These are phyloP conservation scores for Mesaphorura yosii DNA, from an alignment of 1,140 invertebrate species.

Conservation along the genomic window DNA sequence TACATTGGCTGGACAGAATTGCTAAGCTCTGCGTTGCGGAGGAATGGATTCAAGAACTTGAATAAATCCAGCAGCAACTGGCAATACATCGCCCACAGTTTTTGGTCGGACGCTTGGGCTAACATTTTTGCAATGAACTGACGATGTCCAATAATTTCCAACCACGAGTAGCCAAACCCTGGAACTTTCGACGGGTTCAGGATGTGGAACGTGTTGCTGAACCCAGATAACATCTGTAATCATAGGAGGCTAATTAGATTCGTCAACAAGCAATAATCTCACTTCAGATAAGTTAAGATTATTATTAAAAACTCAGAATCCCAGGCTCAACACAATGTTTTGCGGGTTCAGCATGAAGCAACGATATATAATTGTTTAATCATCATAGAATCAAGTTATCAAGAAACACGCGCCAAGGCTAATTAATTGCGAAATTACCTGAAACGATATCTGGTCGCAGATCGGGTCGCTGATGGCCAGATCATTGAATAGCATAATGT, in stretches of 20 bases:
- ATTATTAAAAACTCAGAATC: neutral
- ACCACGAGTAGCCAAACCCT: conserved; percentile 95
- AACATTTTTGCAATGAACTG: conserved; percentile 91
- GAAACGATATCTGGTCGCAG: conserved; percentile 81
- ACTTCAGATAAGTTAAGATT: neutral
- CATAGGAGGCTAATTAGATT: conserved; percentile 23
- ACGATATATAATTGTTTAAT: neutral
- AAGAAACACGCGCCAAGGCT: too few relatives aligned
- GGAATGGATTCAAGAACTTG: conserved; percentile 90
- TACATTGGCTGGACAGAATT: conserved; percentile 86
- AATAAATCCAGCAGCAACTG: conserved; percentile 91
- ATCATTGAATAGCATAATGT: conserved; percentile 94
- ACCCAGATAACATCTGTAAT: conserved; percentile 63
- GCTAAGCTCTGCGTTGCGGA: conserved; percentile 89
- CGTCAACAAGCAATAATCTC: neutral
- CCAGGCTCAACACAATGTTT: neutral
- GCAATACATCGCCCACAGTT: conserved; percentile 75
- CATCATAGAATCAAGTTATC: neutral
- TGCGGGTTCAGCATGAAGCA: conserved; percentile 1
- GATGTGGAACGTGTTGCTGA: conserved; percentile 82
- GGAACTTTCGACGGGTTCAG: conserved; percentile 87
- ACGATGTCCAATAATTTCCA: conserved; percentile 91
- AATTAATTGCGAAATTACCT: conserved; percentile 42
- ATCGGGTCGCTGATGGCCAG: conserved; percentile 85
- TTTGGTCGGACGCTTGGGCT: conserved; percentile 62